Evolutionary conservation across 2,797 vertebrate species (phyloP).

Genomic region (Poeciliopsis infans): DNA sequence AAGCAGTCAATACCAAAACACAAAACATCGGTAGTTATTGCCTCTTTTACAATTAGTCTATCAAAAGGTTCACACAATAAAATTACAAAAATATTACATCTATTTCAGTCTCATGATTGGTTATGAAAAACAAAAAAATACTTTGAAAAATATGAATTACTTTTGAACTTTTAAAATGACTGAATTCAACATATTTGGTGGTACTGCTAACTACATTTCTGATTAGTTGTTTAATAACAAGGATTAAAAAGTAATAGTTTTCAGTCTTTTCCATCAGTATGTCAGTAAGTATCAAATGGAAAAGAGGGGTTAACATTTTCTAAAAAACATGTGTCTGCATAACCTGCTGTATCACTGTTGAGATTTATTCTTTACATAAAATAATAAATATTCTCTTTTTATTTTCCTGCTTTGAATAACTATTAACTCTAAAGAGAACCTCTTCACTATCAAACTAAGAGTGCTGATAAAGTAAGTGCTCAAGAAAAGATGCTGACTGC

Average conservation of each 20-base stretch:
- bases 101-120: conserved; percentile 6
- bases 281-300: background rate
- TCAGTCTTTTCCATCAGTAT: background rate
- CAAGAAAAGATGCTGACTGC: background rate
- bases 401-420: background rate
- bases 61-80: background rate
- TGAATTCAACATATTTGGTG: background rate
- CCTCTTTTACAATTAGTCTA: background rate
- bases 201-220: conserved; percentile 12
- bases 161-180: background rate
- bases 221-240: background rate
- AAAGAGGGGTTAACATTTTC: background rate
- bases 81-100: conserved; percentile 2
- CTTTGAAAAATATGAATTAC: background rate
- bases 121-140: conserved; percentile 24
- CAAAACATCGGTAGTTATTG: background rate
- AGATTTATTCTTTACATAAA: background rate
- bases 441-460: background rate
- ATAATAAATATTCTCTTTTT: background rate
- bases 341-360: background rate
- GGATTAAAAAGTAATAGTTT: background rate
- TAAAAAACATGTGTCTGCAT: background rate
- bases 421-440: background rate
- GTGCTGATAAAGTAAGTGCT: background rate
- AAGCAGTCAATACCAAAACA: background rate